phyloP scores from a whole-genome alignment of 2,888 invertebrate genomes.

The Pollenia amentaria region DNA sequence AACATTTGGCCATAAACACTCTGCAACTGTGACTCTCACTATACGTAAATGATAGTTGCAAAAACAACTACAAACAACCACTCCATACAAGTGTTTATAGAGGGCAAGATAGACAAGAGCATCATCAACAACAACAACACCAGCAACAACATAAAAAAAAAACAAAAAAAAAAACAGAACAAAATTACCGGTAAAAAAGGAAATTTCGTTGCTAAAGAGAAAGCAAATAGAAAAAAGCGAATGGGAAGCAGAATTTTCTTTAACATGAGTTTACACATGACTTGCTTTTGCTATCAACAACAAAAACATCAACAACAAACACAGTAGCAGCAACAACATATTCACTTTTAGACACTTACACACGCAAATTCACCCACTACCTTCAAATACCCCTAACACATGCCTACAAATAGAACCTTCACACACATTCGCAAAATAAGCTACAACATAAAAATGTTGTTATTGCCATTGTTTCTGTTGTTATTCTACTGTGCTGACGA shows the following conservation, averaged over 20 bases:
- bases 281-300: constrained; percentile 65
- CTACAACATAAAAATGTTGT: constrained; percentile 17
- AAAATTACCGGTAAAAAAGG: constrained; percentile 31
- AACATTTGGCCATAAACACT: constrained; percentile 46
- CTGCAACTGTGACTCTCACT: constrained; percentile 27
- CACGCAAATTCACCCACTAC: not conserved
- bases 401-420: constrained; percentile 1
- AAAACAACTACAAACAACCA: constrained; percentile 54
- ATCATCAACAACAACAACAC: constrained; percentile 70
- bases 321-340: constrained; percentile 48
- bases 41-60: constrained; percentile 55
- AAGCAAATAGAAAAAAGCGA: not conserved
- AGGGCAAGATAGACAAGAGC: constrained; percentile 56
- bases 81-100: constrained; percentile 60
- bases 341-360: not conserved
- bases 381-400: not conserved
- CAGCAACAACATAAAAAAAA: constrained; percentile 66
- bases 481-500: constrained; percentile 16
- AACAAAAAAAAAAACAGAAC: constrained; percentile 75
- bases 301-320: constrained; percentile 45
- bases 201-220: constrained; percentile 32
- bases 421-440: not conserved
- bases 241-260: constrained; percentile 25
- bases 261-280: constrained; percentile 71
- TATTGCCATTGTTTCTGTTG: constrained; percentile 19